phyloP scores from a whole-genome alignment of 2,888 invertebrate genomes.

The Serrognathus titanus region DNA sequence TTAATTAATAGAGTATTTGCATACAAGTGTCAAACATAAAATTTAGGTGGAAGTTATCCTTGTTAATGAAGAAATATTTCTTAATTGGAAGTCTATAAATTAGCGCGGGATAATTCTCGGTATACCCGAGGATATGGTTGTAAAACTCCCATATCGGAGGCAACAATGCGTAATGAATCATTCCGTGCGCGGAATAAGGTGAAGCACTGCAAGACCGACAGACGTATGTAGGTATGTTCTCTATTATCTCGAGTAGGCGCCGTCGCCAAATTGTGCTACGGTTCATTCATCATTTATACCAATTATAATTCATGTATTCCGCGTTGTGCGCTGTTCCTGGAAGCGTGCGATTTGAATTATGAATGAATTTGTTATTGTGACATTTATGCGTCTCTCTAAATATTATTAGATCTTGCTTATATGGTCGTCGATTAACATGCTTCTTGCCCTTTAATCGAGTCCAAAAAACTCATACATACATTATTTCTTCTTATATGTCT shows the following conservation, averaged over 20 bases:
- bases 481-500: too few relatives aligned
- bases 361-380: constrained; percentile 20
- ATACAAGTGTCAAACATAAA: too few relatives aligned
- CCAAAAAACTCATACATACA: too few relatives aligned
- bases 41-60: neutral
- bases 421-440: constrained; percentile 2
- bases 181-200: constrained; percentile 26
- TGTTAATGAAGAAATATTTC: neutral
- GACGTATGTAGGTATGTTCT: constrained; percentile 21
- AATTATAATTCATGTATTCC: constrained; percentile 33
- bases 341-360: constrained; percentile 21
- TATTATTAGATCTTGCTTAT: constrained; percentile 8
- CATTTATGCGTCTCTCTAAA: constrained; percentile 9
- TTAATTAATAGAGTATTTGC: too few relatives aligned
- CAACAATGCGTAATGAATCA: constrained; percentile 33
- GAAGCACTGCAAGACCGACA: constrained; percentile 16
- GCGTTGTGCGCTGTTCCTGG: constrained; percentile 21
- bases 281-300: constrained; percentile 32
- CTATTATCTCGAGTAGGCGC: constrained; percentile 24
- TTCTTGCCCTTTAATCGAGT: too few relatives aligned
- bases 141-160: constrained; percentile 26
- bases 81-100: neutral
- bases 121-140: constrained; percentile 4
- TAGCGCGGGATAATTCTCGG: neutral
- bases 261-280: constrained; percentile 32